A percentile compares a stretch with the other conserved stretches of the same genome.
These are phyloP conservation scores for Synanthedon myopaeformis DNA, from an alignment of 2,888 invertebrate species.

Conservation along the genomic window DNA sequence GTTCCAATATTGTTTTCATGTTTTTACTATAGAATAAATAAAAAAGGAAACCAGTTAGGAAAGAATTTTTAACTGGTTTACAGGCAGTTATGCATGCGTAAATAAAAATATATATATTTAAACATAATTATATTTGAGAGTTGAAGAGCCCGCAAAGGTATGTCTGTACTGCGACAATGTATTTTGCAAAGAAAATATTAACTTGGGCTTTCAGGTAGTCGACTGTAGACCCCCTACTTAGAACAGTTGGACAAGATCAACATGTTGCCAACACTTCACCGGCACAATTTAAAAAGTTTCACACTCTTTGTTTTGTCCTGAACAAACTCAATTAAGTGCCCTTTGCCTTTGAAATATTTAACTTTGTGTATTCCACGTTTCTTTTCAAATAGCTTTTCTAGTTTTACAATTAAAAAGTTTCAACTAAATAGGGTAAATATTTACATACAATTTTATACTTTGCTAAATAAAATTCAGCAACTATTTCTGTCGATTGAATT, in stretches of 20 bases:
- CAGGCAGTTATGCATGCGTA: no score
- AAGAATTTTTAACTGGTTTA: no score
- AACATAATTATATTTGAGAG: slow-evolving; percentile 2
- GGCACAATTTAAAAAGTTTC: slow-evolving; percentile 69
- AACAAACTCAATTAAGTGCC: slow-evolving; percentile 69
- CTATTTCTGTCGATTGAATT: no score
- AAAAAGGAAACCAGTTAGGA: no score
- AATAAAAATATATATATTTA: no score
- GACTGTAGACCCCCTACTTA: slow-evolving; percentile 15
- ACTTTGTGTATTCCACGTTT: slow-evolving; percentile 29
- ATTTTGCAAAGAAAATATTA: slow-evolving; percentile 50
- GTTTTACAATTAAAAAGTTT: no score
- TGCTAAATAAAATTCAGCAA: no score
- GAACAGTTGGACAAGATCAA: slow-evolving; percentile 56
- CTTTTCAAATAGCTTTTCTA: neutral
- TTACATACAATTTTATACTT: no score
- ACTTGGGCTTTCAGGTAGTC: slow-evolving; percentile 33
- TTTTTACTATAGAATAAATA: neutral
- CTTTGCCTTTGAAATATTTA: slow-evolving; percentile 57
- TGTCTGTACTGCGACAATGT: slow-evolving; percentile 4
- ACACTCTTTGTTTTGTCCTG: slow-evolving; percentile 66
- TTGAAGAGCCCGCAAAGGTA: slow-evolving; percentile 5
- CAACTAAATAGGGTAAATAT: no score
- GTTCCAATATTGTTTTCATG: no score
- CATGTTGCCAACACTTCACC: slow-evolving; percentile 67